These are phyloP conservation scores for Polydrusus tereticollis DNA, from an alignment of 2,888 invertebrate species.

Conservation along the genomic window DNA sequence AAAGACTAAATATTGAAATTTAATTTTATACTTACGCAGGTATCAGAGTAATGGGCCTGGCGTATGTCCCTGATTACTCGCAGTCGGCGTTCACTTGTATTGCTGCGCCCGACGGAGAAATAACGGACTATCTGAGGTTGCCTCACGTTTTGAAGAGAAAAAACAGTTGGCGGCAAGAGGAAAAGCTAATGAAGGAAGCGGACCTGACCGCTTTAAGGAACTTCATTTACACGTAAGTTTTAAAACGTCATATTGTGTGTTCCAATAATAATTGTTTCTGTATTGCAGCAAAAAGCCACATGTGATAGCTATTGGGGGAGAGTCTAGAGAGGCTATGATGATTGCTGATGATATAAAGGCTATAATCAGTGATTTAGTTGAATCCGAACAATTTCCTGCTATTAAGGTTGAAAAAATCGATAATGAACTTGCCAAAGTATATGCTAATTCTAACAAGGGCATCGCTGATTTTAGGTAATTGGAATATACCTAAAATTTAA, in stretches of 20 bases:
- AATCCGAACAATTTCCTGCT: constrained; percentile 88
- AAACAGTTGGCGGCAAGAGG: constrained; percentile 78
- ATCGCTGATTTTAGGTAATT: constrained; percentile 41
- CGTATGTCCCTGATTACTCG: constrained; percentile 87
- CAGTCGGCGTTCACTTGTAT: constrained; percentile 91
- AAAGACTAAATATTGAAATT: too few relatives aligned
- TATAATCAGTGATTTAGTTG: constrained; percentile 79
- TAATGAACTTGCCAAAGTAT: constrained; percentile 93
- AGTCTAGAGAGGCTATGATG: constrained; percentile 88
- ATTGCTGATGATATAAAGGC: constrained; percentile 83
- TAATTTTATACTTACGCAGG: too few relatives aligned
- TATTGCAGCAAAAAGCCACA: constrained; percentile 86
- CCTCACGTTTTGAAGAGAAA: constrained; percentile 88
- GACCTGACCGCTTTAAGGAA: constrained; percentile 79
- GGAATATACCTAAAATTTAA: too few relatives aligned
- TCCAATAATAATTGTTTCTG: neutral
- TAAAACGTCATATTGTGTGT: neutral
- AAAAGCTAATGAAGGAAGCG: constrained; percentile 74
- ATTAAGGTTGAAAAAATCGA: constrained; percentile 94
- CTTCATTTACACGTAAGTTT: constrained; percentile 77
- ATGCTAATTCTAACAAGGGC: constrained; percentile 91
- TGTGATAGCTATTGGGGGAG: constrained; percentile 84
- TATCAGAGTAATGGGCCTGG: constrained; percentile 87
- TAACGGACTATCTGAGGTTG: constrained; percentile 90
- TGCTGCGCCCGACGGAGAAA: constrained; percentile 90